phyloP scores from a whole-genome alignment of 2,888 invertebrate genomes.

The Schizotus pectinicornis region DNA sequence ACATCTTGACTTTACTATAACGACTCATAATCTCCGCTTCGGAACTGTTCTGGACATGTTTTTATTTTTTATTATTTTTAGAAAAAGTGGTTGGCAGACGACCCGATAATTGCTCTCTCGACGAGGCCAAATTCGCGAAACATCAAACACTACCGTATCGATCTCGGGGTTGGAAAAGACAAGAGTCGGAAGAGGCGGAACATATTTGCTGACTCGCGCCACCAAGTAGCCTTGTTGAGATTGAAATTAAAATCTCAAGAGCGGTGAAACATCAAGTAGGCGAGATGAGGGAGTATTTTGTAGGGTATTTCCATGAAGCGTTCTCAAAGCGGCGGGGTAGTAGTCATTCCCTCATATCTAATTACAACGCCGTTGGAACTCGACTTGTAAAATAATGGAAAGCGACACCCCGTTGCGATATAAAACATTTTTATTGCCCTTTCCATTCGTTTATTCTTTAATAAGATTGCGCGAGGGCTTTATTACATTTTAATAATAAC shows the following conservation, averaged over 20 bases:
- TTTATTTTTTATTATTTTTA: no score
- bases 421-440: conserved; percentile 36
- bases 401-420: conserved; percentile 37
- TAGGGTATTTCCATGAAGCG: conserved; percentile 23
- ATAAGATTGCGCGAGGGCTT: conserved; percentile 29
- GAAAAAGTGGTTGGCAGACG: no score
- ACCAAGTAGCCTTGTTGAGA: conserved; percentile 38
- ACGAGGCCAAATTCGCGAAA: conserved; percentile 7
- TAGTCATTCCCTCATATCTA: conserved; percentile 36
- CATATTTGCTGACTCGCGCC: conserved; percentile 41
- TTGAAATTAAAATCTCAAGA: conserved; percentile 44
- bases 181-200: conserved; percentile 24
- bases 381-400: conserved; percentile 38
- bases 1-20: no score
- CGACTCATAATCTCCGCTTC: no score
- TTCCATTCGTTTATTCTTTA: conserved; percentile 35
- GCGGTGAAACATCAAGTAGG: conserved; percentile 33
- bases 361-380: conserved; percentile 35
- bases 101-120: neutral
- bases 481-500: conserved; percentile 41
- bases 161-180: conserved; percentile 15
- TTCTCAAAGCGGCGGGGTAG: conserved; percentile 18
- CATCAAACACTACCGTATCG: conserved; percentile 11
- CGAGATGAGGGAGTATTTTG: conserved; percentile 28
- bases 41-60: no score